Conservation (phyloP, 2,888 invertebrate species). For the Nemurella pictetii region DNA sequence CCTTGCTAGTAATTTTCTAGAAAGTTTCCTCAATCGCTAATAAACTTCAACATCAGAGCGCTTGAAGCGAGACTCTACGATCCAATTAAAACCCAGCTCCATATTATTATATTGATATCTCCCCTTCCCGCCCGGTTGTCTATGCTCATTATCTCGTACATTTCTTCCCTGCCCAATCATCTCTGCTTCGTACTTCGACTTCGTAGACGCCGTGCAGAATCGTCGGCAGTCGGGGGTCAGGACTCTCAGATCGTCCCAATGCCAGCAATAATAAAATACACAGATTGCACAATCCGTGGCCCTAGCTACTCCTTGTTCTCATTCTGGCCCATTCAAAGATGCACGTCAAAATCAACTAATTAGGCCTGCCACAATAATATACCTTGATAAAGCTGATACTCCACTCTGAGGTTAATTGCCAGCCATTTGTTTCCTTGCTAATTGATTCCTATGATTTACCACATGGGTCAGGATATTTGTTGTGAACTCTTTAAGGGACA, state of each 20-base stretch:
- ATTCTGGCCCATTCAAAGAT: background rate
- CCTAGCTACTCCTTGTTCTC: background rate
- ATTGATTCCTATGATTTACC: background rate
- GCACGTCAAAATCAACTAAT: background rate
- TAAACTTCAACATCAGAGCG: conserved; percentile 11
- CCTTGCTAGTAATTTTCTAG: conserved; percentile 10
- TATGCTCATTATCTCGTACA: background rate
- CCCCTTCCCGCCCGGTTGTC: background rate
- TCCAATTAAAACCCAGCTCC: conserved; percentile 21
- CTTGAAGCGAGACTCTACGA: background rate
- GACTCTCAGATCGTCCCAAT: background rate
- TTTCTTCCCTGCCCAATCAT: background rate
- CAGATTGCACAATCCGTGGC: background rate
- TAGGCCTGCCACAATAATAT: background rate
- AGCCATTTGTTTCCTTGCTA: background rate
- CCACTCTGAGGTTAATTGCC: background rate
- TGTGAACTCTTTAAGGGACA: background rate
- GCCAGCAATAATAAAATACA: background rate
- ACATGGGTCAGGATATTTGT: background rate
- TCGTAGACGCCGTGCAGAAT: too few species aligned
- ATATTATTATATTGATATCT: conserved; percentile 22
- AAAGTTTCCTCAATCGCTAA: conserved; percentile 28
- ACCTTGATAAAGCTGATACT: background rate
- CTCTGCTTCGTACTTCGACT: background rate
- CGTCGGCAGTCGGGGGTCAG: too few species aligned